These are phyloP conservation scores for Benthosema pterotum DNA, from an alignment of 2,797 vertebrate genomes.

Conservation along the genomic window DNA sequence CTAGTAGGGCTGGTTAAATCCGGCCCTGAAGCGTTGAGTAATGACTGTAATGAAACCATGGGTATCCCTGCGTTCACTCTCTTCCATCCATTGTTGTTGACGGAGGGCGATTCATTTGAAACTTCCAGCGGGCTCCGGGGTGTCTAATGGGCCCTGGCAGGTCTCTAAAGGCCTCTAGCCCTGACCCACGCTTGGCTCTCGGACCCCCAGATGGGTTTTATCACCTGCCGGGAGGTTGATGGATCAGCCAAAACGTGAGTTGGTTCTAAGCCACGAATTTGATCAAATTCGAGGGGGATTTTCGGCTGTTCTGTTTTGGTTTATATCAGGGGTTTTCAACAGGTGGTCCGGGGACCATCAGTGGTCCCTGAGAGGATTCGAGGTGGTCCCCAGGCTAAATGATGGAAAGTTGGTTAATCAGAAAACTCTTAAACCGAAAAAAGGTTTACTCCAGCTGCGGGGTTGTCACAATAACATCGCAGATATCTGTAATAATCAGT, in stretches of 20 bases:
- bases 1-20: too few species aligned
- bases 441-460: too few species aligned
- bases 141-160: conserved; percentile 25
- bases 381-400: too few species aligned
- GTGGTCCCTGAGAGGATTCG: too few species aligned
- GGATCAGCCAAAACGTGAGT: neutral
- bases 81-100: conserved; percentile 5
- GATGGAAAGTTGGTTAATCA: too few species aligned
- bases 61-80: conserved; percentile 17
- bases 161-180: conserved; percentile 6
- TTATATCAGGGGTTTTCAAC: too few species aligned
- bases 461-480: too few species aligned
- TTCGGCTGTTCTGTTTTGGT: too few species aligned
- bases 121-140: conserved; percentile 14
- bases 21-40: too few species aligned
- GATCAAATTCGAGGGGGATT: neutral
- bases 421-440: too few species aligned
- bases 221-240: conserved; percentile 13
- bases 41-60: conserved; percentile 33
- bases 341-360: too few species aligned
- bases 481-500: too few species aligned
- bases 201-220: conserved; percentile 3
- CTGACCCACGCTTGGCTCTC: neutral
- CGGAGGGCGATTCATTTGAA: conserved; percentile 22
- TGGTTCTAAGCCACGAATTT: conserved; percentile 1